phyloP scores from a whole-genome alignment of 2,888 invertebrate species.

The Machimus atricapillus region DNA sequence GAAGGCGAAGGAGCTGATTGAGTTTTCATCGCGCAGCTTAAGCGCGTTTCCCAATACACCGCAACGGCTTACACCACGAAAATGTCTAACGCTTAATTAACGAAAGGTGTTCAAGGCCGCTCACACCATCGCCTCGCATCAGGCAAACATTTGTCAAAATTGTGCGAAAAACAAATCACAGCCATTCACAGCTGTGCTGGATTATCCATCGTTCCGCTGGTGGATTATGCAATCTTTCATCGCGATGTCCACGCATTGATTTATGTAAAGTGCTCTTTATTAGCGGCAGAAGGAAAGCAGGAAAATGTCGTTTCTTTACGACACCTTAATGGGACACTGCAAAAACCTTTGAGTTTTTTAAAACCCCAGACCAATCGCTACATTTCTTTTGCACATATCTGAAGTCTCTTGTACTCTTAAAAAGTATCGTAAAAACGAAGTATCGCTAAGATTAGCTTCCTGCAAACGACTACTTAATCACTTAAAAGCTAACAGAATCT shows the following conservation, averaged over 20 bases:
- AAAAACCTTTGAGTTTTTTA: slow-evolving; percentile 8
- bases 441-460: neutral
- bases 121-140: neutral
- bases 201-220: neutral
- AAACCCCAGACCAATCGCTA: neutral
- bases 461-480: neutral
- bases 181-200: neutral
- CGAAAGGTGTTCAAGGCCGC: slow-evolving; percentile 13
- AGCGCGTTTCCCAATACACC: neutral
- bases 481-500: neutral
- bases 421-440: neutral
- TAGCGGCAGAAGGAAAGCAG: neutral
- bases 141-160: slow-evolving; percentile 4
- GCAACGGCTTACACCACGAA: neutral
- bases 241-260: neutral
- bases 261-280: slow-evolving; percentile 5
- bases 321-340: neutral
- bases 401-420: neutral
- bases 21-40: neutral
- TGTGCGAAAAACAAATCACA: neutral
- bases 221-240: neutral
- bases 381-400: neutral
- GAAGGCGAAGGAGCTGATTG: neutral
- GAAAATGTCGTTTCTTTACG: neutral
- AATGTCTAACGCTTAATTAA: neutral